Evolutionary conservation across 2,888 invertebrate genomes (phyloP), one percentile per base, ranked within the genome.

Genomic region (Phortica magna): DNA sequence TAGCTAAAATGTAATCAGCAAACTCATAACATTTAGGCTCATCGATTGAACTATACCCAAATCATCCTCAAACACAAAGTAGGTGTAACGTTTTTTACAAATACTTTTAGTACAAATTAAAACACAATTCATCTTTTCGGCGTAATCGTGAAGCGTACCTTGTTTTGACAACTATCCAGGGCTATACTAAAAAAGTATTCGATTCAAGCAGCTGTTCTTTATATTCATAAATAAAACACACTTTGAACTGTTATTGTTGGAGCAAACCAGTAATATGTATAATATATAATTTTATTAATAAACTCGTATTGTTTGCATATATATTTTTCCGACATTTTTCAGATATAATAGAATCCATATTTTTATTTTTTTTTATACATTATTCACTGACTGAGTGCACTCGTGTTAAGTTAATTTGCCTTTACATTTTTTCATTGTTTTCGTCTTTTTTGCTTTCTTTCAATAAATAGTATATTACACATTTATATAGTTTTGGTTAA

Each of bases 201-300:
- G n/a, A n/a, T 55, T 17, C 39, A 53, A 31, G 31, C 31, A 31
- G 0, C 31, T 31, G 5, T 65, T 9, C 65, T n/a, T 65, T 9
- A 7, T 12, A 19, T 19, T 6, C 17, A 19, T 2, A 55, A 74
- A 57, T 67, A 19, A 74, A 74, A 74, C 42, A 67, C 61, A 55
- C 6, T 7, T 7, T 17, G 10, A 53, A 39, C 14, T 41, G 6
- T 14, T 71, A 71, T 61, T 81, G 74, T 83, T 78, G 84, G 83
- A 86, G 84, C 88, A 87, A 86, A 86, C 85, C 81, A 79, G 76
- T 83, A 80, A 83, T 87, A 83, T 75, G 74, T 81, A 81, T 83
- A 78, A 55, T 83, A 79, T 80, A 78, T 83, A 81, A 84, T 19
- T 68, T 65, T 59, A 70, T 73, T 76, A 79, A 73, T 73, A 76